Conservation (phyloP, 2,797 vertebrate genomes). For the Coendou prehensilis region DNA sequence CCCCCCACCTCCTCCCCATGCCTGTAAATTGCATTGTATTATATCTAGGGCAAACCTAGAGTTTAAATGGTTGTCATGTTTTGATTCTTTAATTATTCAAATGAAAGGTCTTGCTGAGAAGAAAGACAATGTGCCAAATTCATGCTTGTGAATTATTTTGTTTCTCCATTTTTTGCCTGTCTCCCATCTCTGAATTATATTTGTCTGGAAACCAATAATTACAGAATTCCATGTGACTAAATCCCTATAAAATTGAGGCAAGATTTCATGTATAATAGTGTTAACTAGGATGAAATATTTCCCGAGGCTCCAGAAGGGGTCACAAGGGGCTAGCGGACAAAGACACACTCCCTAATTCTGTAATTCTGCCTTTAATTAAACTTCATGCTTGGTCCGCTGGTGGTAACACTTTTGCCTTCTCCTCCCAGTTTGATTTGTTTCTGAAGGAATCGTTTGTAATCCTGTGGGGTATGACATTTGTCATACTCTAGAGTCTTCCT, state of each 20-base stretch:
- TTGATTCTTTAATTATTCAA: constrained; percentile 89
- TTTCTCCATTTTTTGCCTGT: constrained; percentile 76
- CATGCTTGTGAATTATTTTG: constrained; percentile 79
- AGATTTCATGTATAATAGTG: constrained; percentile 87
- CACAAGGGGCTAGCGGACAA: constrained; percentile 90
- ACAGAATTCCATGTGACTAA: constrained; percentile 90
- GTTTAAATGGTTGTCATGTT: constrained; percentile 87
- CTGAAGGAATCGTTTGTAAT: constrained; percentile 60
- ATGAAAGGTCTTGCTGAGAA: constrained; percentile 86
- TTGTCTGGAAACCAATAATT: constrained; percentile 85
- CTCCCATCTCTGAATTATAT: constrained; percentile 74
- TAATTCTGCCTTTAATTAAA: constrained; percentile 89
- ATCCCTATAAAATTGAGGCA: constrained; percentile 91
- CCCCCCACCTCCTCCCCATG: not conserved
- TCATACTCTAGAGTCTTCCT: not conserved
- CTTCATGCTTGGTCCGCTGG: constrained; percentile 82
- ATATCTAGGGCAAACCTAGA: constrained; percentile 76
- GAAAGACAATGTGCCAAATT: constrained; percentile 83
- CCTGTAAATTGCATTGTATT: constrained; percentile 73
- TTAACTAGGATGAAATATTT: constrained; percentile 92
- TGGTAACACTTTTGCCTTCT: constrained; percentile 78
- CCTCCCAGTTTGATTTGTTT: constrained; percentile 71
- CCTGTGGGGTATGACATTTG: constrained; percentile 49
- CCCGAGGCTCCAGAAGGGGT: constrained; percentile 89
- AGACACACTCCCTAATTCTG: constrained; percentile 88